Conservation (phyloP, 2,113 vertebrate species). For the Corythoichthys haematopterus region DNA sequence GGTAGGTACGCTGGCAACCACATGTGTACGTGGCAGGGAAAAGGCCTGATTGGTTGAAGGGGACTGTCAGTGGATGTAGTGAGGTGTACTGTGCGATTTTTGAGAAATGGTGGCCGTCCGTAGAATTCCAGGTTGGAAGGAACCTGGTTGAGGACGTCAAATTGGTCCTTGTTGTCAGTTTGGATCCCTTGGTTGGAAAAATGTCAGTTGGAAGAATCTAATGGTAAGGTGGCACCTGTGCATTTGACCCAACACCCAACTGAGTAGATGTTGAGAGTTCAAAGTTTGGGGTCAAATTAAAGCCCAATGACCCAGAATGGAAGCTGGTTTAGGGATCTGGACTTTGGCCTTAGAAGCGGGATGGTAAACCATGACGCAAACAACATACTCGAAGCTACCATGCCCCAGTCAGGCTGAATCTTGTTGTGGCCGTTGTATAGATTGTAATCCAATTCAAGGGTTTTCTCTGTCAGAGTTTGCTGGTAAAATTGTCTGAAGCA, state of each 20-base stretch:
- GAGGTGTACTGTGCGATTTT: not conserved
- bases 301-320: not conserved
- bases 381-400: too few relatives aligned
- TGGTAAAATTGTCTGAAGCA: not conserved
- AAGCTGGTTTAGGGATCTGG: not conserved
- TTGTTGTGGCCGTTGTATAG: not conserved
- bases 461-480: not conserved
- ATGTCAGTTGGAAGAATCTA: not conserved
- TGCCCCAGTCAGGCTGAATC: not conserved
- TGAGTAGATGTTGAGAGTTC: not conserved
- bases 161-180: not conserved
- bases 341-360: not conserved
- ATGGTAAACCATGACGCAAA: not conserved
- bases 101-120: not conserved
- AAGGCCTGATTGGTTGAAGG: conserved; percentile 50
- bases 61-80: conserved; percentile 17
- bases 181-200: not conserved
- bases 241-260: not conserved
- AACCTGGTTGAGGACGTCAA: not conserved
- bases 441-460: not conserved
- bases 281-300: not conserved
- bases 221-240: not conserved
- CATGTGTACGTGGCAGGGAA: conserved; percentile 50
- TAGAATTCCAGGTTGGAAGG: not conserved
- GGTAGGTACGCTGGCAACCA: conserved; percentile 45